Conservation (phyloP, 2,888 invertebrate genomes). For the Heteropelma amictum region DNA sequence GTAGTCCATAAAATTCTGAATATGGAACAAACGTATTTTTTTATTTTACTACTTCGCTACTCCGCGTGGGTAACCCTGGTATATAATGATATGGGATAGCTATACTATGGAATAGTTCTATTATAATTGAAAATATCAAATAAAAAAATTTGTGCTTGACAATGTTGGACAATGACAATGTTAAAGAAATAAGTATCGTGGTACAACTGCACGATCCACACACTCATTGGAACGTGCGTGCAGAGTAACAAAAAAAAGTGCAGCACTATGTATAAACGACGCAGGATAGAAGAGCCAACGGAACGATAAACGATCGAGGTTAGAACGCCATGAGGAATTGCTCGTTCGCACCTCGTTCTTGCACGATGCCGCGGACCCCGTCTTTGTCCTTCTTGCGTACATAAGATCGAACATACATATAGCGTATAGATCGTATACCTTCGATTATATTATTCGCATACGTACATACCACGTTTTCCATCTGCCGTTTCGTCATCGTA, state of each 20-base stretch:
- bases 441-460: constrained; percentile 28
- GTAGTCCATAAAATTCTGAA: too few relatives aligned
- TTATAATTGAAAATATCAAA: too few relatives aligned
- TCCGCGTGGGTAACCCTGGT: too few relatives aligned
- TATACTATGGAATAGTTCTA: too few relatives aligned
- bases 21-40: too few relatives aligned
- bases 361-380: constrained; percentile 1
- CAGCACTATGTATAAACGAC: neutral
- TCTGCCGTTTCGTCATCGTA: constrained; percentile 10
- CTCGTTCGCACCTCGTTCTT: constrained; percentile 50
- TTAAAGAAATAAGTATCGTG: neutral
- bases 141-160: too few relatives aligned
- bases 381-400: constrained; percentile 4
- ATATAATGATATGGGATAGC: too few relatives aligned
- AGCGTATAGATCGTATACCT: neutral
- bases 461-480: constrained; percentile 23
- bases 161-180: neutral
- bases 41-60: too few relatives aligned
- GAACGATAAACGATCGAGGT: constrained; percentile 45
- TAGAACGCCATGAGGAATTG: constrained; percentile 23
- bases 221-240: neutral
- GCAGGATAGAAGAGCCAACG: constrained; percentile 20
- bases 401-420: neutral
- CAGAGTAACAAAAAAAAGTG: neutral
- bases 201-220: neutral